phyloP scores from a whole-genome alignment of 2,797 vertebrate species.

The Fistularia commersonii region DNA sequence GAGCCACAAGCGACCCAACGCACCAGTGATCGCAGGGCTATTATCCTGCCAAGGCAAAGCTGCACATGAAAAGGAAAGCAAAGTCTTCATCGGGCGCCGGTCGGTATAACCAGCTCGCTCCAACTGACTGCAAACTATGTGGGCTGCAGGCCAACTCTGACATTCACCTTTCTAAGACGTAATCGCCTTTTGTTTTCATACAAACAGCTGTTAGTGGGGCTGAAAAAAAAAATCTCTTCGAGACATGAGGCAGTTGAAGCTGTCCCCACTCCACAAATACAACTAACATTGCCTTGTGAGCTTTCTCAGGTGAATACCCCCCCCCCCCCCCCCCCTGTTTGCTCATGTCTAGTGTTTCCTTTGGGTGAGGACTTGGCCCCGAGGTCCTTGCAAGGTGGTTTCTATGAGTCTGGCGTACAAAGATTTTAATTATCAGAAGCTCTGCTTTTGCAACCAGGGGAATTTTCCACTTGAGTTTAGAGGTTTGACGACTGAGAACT shows the following conservation, averaged over 20 bases:
- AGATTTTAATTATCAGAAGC: too few species aligned
- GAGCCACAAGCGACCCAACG: constrained; percentile 51
- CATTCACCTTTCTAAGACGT: constrained; percentile 12
- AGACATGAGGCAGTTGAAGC: neutral
- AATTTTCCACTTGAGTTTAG: too few species aligned
- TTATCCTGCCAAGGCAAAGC: constrained; percentile 55
- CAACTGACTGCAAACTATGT: constrained; percentile 12
- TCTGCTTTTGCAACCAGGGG: too few species aligned
- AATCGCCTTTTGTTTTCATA: constrained; percentile 19
- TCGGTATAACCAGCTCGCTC: constrained; percentile 42
- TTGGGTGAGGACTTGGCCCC: too few species aligned
- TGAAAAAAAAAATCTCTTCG: constrained; percentile 2
- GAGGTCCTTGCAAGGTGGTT: too few species aligned
- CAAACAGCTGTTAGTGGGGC: constrained; percentile 9
- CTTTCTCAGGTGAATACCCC: constrained; percentile 11
- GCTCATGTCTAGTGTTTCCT: too few species aligned
- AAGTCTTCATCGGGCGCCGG: constrained; percentile 41
- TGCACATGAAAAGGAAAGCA: constrained; percentile 51
- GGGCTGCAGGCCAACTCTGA: constrained; percentile 16
- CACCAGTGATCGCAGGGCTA: constrained; percentile 40
- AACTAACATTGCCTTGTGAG: neutral
- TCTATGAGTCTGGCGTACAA: too few species aligned
- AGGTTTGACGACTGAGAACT: too few species aligned
- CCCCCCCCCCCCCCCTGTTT: too few species aligned
- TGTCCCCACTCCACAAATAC: constrained; percentile 7